These are phyloP conservation scores for Chinchilla lanigera DNA, from an alignment of 2,113 vertebrate species.

Conservation along the genomic window DNA sequence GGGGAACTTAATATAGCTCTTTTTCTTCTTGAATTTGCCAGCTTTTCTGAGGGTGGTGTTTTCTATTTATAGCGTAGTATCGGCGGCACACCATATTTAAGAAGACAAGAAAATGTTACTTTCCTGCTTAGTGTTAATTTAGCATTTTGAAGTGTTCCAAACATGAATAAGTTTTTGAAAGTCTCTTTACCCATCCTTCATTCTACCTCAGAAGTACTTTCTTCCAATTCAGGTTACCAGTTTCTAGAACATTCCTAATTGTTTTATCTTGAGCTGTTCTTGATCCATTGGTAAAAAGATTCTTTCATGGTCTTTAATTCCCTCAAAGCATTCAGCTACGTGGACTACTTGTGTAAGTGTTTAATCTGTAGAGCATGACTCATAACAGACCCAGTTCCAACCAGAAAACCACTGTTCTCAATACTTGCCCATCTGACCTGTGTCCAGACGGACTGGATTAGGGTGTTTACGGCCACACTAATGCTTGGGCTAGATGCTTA, in stretches of 20 bases:
- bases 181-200: neutral
- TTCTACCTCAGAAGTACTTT: neutral
- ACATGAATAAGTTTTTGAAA: constrained; percentile 52
- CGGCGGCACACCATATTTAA: constrained; percentile 65
- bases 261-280: constrained; percentile 12
- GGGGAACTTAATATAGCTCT: constrained; percentile 44
- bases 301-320: neutral
- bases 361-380: neutral
- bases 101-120: constrained; percentile 74
- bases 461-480: neutral
- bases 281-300: neutral
- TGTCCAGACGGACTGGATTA: fast-evolving
- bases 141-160: constrained; percentile 68
- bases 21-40: constrained; percentile 38
- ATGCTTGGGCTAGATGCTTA: neutral
- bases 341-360: neutral
- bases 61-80: constrained; percentile 73
- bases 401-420: neutral
- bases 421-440: neutral
- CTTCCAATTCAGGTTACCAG: neutral
- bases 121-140: constrained; percentile 72
- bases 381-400: neutral
- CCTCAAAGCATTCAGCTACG: neutral
- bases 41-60: constrained; percentile 70
- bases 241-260: neutral